Percentiles rank a stretch among this genome's conserved stretches.
These are phyloP conservation scores for Phengaris alcon DNA, from an alignment of 2,888 invertebrate genomes.

Conservation along the genomic window DNA sequence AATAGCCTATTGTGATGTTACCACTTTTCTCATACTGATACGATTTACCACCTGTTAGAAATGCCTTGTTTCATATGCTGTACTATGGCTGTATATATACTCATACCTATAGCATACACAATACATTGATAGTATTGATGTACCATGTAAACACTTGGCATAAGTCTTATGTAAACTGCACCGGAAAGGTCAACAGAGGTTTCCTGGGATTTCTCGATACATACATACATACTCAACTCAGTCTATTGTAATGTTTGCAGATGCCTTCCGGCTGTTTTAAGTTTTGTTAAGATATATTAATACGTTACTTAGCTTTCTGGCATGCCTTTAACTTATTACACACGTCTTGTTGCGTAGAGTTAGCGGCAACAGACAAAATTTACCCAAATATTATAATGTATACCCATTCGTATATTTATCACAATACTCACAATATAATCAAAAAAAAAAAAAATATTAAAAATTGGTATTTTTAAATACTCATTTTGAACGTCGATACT, in stretches of 20 bases:
- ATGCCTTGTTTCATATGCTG: no score
- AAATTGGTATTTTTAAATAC: no score
- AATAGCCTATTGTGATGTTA: no score
- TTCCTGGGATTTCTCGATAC: slow-evolving; percentile 10
- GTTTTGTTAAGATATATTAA: slow-evolving; percentile 9
- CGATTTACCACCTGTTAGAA: no score
- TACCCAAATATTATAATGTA: not conserved
- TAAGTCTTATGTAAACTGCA: not conserved
- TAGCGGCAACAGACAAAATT: not conserved
- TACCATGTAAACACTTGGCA: not conserved
- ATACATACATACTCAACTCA: not conserved
- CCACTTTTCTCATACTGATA: no score
- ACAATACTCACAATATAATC: no score
- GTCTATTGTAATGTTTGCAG: slow-evolving; percentile 22
- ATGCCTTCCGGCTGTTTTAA: slow-evolving; percentile 26
- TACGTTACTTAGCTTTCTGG: slow-evolving; percentile 15
- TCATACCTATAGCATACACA: no score
- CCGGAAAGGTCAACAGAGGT: not conserved
- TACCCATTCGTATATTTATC: no score
- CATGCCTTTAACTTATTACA: slow-evolving; percentile 7
- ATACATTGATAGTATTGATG: not conserved
- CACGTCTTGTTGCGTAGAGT: not conserved
- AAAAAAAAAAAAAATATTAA: no score
- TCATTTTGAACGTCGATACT: no score
- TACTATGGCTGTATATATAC: no score